Base-by-base conservation (phyloP, 2,797 vertebrate species). In the Erethizon dorsatum region DNA sequence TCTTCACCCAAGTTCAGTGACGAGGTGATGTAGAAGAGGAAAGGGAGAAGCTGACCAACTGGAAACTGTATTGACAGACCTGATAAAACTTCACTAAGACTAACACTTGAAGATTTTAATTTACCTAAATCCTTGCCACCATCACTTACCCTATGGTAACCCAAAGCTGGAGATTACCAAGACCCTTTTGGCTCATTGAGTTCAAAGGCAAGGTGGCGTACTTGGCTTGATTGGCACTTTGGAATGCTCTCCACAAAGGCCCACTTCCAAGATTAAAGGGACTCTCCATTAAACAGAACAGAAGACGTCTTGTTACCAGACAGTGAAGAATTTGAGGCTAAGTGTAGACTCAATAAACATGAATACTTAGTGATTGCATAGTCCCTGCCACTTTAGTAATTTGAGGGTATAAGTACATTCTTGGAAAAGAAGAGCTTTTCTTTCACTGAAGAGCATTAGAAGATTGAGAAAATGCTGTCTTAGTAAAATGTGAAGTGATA, bases 141-240 rank as follows among this genome's bases (percentile, higher is more conserved):
- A 80, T 69, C 93, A 77, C 71, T 96, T 93, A 83, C 67, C 90
- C 82, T 82, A 1, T 26, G 63, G 75, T 86, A 92, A 95, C 94
- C 92, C 69, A 57, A 71, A 87, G 75, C n/a, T 82, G 28, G 83
- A 89, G 95, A 87, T 75, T 77, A 93, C 1, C 41, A 67, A 37
- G 69, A 96, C 52, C 84, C 80, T 91, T 89, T 77, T 2, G 67
- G 83, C 90, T 93, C 75, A 52, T 17, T 91, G 95, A 97, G 97
- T 98, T 98, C 97, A 98, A 97, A 98, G 97, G 86, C 90, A 95
- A 95, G 54, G 79, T 50, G 77, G 69, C 41, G 77, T 61, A 47
- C 97, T 97, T 92, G 86, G 79, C 88, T 95, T 96, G 97, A 97
- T 69, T 94, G 96, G 87, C 96, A 96, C 67, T 96, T 95, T 91